These are phyloP conservation scores for Drosophila sordidula DNA, from an alignment of 2,888 invertebrate genomes.

Conservation along the genomic window DNA sequence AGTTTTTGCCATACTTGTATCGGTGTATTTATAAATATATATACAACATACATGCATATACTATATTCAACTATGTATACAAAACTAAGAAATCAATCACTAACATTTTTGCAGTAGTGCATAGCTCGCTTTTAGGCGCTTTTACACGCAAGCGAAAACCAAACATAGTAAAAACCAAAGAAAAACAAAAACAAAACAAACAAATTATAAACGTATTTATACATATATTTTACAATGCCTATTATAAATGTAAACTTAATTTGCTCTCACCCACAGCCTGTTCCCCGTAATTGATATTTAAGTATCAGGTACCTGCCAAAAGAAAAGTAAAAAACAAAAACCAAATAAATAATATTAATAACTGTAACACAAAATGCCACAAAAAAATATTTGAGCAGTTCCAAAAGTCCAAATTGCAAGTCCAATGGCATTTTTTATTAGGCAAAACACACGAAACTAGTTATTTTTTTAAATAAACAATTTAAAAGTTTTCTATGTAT, in stretches of 20 bases:
- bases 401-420: constrained; percentile 38
- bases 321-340: constrained; percentile 25
- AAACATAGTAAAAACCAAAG: constrained; percentile 13
- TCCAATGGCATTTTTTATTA: constrained; percentile 50
- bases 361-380: constrained; percentile 35
- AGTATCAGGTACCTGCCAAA: constrained; percentile 80
- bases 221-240: constrained; percentile 31
- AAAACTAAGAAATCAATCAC: constrained; percentile 53
- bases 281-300: constrained; percentile 64
- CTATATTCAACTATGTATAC: constrained; percentile 39
- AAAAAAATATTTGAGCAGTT: constrained; percentile 21
- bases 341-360: constrained; percentile 34
- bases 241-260: constrained; percentile 33
- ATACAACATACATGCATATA: constrained; percentile 19
- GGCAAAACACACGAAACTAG: constrained; percentile 36
- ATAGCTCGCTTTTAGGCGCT: constrained; percentile 78
- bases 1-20: constrained; percentile 64
- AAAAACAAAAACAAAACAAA: constrained; percentile 19
- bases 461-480: constrained; percentile 46
- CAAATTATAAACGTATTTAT: constrained; percentile 30
- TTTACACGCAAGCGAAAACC: constrained; percentile 72
- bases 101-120: constrained; percentile 67
- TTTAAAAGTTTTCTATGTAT: constrained; percentile 32
- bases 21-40: constrained; percentile 64
- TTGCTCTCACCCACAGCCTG: constrained; percentile 50